Percentiles rank a stretch among this genome's conserved stretches.
Evolutionary conservation across 2,888 invertebrate genomes (phyloP).

Genomic region (Dione juno): DNA sequence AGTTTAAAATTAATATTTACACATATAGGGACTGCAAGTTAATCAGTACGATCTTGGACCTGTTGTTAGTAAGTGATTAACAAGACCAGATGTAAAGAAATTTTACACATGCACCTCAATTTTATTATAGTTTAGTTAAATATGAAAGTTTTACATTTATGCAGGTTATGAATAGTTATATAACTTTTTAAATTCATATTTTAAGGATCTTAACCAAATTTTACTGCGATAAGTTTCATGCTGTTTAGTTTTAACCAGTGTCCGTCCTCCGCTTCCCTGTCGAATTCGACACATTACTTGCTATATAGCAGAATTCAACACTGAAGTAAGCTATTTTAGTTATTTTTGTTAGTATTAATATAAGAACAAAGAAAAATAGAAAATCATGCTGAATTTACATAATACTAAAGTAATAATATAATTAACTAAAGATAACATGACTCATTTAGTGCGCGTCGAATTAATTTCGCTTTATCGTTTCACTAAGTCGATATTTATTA

Average conservation of each 20-base stretch:
- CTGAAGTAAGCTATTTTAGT: too few relatives aligned
- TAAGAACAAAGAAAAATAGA: not conserved
- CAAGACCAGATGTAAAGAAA: constrained; percentile 20
- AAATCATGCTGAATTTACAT: constrained; percentile 1
- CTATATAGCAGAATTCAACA: too few relatives aligned
- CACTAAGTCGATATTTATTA: constrained; percentile 19
- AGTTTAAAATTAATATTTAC: not conserved
- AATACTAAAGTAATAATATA: constrained; percentile 16
- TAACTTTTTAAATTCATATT: not conserved
- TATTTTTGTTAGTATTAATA: too few relatives aligned
- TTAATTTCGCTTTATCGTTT: constrained; percentile 19
- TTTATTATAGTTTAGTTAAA: not conserved
- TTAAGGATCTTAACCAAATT: too few relatives aligned
- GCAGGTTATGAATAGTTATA: not conserved
- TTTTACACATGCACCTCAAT: not conserved
- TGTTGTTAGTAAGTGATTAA: not conserved
- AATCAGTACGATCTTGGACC: constrained; percentile 13
- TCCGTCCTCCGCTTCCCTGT: too few relatives aligned
- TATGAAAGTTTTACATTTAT: not conserved
- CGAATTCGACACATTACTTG: too few relatives aligned
- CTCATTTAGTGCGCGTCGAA: constrained; percentile 24
- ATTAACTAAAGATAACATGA: constrained; percentile 9
- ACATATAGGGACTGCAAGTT: constrained; percentile 6
- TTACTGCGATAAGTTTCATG: too few relatives aligned
- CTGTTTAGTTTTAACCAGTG: too few relatives aligned